These are phyloP conservation scores for Scaeva pyrastri DNA, from an alignment of 2,888 invertebrate species.

Conservation along the genomic window DNA sequence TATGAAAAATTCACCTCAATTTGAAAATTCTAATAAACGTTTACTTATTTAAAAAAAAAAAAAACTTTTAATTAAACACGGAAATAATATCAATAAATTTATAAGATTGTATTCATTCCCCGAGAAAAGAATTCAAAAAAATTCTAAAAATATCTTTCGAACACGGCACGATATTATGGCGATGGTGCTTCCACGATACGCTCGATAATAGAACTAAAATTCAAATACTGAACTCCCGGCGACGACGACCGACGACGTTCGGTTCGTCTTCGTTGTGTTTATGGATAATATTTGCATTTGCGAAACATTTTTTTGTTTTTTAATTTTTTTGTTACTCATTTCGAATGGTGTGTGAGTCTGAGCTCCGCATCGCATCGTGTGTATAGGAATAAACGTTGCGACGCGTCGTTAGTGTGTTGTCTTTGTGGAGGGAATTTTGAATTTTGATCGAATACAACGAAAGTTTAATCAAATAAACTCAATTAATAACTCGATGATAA, in stretches of 20 bases:
- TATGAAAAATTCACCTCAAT: conserved; percentile 17
- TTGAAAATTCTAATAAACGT: background rate
- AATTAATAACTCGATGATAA: conserved; percentile 73
- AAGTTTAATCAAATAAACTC: conserved; percentile 48
- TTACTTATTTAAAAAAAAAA: conserved; percentile 6
- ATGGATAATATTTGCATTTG: conserved; percentile 73
- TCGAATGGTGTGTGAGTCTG: conserved; percentile 8
- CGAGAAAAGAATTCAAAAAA: conserved; percentile 3
- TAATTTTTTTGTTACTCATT: background rate
- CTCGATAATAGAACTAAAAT: conserved; percentile 68
- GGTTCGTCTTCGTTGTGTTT: conserved; percentile 3
- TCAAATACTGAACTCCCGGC: background rate
- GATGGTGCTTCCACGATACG: conserved; percentile 61
- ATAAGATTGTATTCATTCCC: conserved; percentile 16
- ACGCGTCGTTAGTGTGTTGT: background rate
- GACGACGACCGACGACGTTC: too few species aligned
- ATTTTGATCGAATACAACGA: conserved; percentile 47
- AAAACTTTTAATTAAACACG: conserved; percentile 48
- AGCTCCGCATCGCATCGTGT: background rate
- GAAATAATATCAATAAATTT: conserved; percentile 25
- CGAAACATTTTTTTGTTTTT: conserved; percentile 38
- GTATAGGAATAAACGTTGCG: too few species aligned
- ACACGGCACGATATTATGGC: conserved; percentile 26
- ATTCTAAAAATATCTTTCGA: conserved; percentile 47
- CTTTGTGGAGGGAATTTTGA: conserved; percentile 42